Evolutionary conservation across 2,113 vertebrate species (phyloP), one percentile per base, ranked within the genome.

Genomic region (Calyptomena viridis): DNA sequence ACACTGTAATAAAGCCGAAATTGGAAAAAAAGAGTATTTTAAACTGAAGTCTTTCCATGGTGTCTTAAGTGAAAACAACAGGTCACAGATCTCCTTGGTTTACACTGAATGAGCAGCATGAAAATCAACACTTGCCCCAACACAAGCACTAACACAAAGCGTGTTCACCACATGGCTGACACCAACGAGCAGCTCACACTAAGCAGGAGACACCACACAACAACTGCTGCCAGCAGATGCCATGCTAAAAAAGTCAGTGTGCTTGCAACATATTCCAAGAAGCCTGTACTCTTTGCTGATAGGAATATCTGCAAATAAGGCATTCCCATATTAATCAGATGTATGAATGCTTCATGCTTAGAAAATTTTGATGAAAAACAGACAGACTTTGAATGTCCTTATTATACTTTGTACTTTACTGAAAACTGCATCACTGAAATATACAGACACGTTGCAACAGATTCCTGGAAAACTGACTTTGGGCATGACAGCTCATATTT

Each of bases 21-120:
- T 6, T 10, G 28, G 17, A 52, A 50, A 49, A 35, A 39, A 24
- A 6, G 31, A 39, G 6, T 28, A 66, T 20, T 89, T 94, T 24
- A 63, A 82, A 47, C 28, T 67, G 33, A 37, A n/a, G 42, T 8
- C 19, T 35, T 46, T 49, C 21, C 20, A 14, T 6, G 9, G 52
- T 0, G 20, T 1, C 6, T 8, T 5, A 22, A 39, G 14, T 5
- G 58, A 12, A 56, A 50, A 46, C 1, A 1, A 33, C 0, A 20
- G 49, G 67, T 52, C 16, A 5, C 31, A 12, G 69, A 72, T 64
- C 63, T n/a, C 49, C 42, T 5, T 10, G 69, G 33, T 3, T 21
- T 20, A 74, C 6, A 8, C 53, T 27, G 44, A 50, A 25, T 0
- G 16, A 87, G 50, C 58, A 86, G 67, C 42, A 35, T 0, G 16